Evolutionary conservation across 2,888 invertebrate genomes (phyloP), one percentile per base, ranked within the genome.

Genomic region (Brachyopa scutellaris): DNA sequence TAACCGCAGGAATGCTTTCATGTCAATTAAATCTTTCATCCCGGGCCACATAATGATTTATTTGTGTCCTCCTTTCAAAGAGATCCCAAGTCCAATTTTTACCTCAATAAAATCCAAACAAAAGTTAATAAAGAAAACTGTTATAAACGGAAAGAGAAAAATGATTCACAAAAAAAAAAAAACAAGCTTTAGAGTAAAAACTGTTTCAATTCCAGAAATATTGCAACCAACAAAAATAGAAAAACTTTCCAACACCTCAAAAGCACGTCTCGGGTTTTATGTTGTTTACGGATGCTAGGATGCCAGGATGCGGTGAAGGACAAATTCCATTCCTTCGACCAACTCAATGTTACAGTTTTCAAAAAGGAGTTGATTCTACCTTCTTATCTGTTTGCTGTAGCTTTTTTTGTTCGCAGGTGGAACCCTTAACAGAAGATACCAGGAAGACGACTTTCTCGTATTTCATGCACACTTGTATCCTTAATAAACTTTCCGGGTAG

Each of bases 1-100:
- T 57, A 78, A 61, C 73, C 66, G 8, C 67, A 33, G 33, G 55
- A 67, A 79, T 73, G 61, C 79, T 79, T 79, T 79, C 57, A 77
- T 49, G 47, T 70, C 70, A 77, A 70, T 70, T 70, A 55, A 69
- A 64, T 42, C 57, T 64, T 36, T 51, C 57, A 42, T 45, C 23
- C 13, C 40, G 70, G 55, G 55, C n/a, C n/a, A n/a, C 33, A 31
- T 38, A 55, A 38, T 62, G 49, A 61, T 70, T n/a, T 70, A 40
- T 61, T 49, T 61, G 49, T 42, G 40, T 33, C 17, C 40, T 33
- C 11, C 40, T 21, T 66, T 66, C 53, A 40, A 19, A 31, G 42
- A n/a, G 33, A 33, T 26, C 38, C 9, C 17, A 21, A 31, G 15
- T 38, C 17, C 21, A 19, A 53, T 40, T 40, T 42, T 21, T 29